Conservation (phyloP, 2,797 vertebrate genomes). For the Phoxinus dragarum region DNA sequence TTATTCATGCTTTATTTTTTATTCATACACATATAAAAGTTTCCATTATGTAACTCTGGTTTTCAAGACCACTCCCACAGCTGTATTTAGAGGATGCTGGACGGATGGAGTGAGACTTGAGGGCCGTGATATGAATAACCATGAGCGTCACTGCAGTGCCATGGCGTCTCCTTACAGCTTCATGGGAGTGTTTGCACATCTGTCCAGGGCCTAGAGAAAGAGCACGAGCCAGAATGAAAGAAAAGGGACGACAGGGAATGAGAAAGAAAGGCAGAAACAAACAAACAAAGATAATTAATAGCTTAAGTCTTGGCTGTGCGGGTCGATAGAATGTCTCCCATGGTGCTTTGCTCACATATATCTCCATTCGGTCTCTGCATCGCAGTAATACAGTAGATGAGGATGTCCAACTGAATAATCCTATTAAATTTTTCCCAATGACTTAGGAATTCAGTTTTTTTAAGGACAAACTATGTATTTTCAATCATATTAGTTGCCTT, state of each 20-base stretch:
- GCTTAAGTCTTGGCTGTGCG: conserved; percentile 37
- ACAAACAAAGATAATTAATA: conserved; percentile 55
- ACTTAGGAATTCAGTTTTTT: conserved; percentile 24
- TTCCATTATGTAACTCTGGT: conserved; percentile 50
- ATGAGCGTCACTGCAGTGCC: conserved; percentile 53
- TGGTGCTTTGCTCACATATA: conserved; percentile 33
- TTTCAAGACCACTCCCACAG: conserved; percentile 48
- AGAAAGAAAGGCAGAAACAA: conserved; percentile 39
- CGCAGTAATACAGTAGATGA: conserved; percentile 27
- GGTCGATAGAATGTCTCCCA: conserved; percentile 54
- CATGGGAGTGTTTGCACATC: conserved; percentile 60
- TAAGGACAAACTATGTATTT: background rate
- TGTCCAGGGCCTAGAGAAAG: conserved; percentile 43
- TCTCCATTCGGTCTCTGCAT: conserved; percentile 49
- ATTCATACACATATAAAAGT: conserved; percentile 18
- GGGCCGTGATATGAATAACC: conserved; percentile 62
- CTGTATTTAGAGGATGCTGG: conserved; percentile 33
- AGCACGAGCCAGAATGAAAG: conserved; percentile 35
- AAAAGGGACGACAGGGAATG: conserved; percentile 26
- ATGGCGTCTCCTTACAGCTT: conserved; percentile 57
- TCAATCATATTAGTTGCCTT: conserved; percentile 15
- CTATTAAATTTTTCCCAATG: conserved; percentile 18
- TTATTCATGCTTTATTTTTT: conserved; percentile 25
- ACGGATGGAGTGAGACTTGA: conserved; percentile 44
- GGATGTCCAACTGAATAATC: conserved; percentile 34